These are phyloP conservation scores for Leiothrix lutea DNA, from an alignment of 2,113 vertebrate genomes.

Conservation along the genomic window DNA sequence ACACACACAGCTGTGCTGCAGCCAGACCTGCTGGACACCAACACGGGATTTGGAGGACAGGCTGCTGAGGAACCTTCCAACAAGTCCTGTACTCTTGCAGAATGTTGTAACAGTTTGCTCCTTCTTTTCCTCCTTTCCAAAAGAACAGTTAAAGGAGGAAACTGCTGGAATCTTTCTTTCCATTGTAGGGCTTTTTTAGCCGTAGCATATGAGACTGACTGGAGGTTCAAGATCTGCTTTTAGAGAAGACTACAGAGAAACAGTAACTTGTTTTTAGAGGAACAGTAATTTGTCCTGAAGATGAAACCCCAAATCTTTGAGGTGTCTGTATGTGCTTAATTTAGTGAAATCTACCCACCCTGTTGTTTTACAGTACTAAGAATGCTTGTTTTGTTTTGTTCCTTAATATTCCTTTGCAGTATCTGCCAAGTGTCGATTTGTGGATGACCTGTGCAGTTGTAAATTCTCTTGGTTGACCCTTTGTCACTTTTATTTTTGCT, in stretches of 20 bases:
- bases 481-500: neutral
- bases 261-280: neutral
- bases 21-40: neutral
- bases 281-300: neutral
- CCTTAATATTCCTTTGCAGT: neutral
- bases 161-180: neutral
- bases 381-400: neutral
- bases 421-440: neutral
- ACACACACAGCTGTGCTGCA: neutral
- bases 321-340: neutral
- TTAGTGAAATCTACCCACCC: neutral
- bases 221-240: neutral
- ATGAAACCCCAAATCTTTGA: neutral
- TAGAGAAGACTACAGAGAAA: neutral
- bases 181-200: neutral
- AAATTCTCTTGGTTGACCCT: neutral
- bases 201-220: rapidly evolving
- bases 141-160: neutral
- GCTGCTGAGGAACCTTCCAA: neutral
- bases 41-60: neutral
- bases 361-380: neutral
- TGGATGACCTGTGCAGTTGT: neutral
- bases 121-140: neutral
- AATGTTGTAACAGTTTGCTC: neutral
- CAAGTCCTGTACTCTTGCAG: neutral